phyloP scores from a whole-genome alignment of 2,888 invertebrate genomes.

The Polydrusus cervinus region DNA sequence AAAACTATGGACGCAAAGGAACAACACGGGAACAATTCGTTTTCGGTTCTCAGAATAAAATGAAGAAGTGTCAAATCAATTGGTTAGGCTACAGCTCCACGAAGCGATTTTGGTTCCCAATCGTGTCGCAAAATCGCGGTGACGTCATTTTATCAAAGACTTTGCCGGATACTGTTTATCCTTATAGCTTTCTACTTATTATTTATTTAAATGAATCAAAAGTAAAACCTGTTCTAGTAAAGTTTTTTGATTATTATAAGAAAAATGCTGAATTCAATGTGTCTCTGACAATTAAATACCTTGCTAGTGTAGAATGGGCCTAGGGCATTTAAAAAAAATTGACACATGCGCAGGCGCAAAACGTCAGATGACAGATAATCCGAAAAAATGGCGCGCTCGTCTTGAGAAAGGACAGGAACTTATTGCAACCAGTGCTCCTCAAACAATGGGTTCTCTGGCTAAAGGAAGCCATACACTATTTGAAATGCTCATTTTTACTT shows the following conservation, averaged over 20 bases:
- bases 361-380: conserved; percentile 47
- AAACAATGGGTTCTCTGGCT: conserved; percentile 26
- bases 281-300: neutral
- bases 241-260: too few species aligned
- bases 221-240: too few species aligned
- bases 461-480: conserved; percentile 17
- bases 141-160: neutral
- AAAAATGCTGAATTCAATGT: too few species aligned
- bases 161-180: neutral
- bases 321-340: conserved; percentile 22
- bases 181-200: neutral
- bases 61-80: conserved; percentile 46
- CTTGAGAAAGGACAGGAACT: conserved; percentile 13
- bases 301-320: conserved; percentile 9
- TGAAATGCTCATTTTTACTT: neutral
- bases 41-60: conserved; percentile 34
- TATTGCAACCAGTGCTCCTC: conserved; percentile 44
- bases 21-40: neutral
- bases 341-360: conserved; percentile 34
- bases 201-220: neutral
- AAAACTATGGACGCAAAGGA: conserved; percentile 23
- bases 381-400: conserved; percentile 50
- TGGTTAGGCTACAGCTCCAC: conserved; percentile 24
- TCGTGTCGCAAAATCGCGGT: neutral
- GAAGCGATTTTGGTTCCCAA: neutral